A percentile compares a stretch with the other conserved stretches of the same genome.
Conservation (phyloP, 1,140 invertebrate species). For the Carposina sasakii region DNA sequence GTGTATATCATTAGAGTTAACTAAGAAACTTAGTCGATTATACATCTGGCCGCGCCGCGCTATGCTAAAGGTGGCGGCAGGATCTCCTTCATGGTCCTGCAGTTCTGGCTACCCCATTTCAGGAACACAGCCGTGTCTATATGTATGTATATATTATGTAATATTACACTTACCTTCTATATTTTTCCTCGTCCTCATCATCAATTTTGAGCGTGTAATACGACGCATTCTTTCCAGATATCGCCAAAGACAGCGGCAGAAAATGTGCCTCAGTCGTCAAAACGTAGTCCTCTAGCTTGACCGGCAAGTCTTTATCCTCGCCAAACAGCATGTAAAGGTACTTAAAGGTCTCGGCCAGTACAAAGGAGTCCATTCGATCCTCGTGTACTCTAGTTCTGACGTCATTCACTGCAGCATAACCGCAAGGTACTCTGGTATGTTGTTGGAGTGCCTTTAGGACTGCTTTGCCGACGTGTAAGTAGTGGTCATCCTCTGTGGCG, state of each 20-base stretch:
- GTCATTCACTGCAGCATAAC: constrained; percentile 97
- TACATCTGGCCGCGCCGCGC: too few relatives aligned
- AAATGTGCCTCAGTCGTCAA: constrained; percentile 98
- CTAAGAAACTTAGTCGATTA: too few relatives aligned
- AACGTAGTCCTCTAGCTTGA: constrained; percentile 97
- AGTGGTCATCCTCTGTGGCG: constrained; percentile 96
- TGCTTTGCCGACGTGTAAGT: constrained; percentile 93
- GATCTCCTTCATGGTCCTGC: too few relatives aligned
- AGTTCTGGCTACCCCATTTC: too few relatives aligned
- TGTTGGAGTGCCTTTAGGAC: constrained; percentile 93
- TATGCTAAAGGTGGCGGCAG: too few relatives aligned
- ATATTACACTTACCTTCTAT: constrained; percentile 75
- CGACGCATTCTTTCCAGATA: constrained; percentile 39
- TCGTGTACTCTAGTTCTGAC: constrained; percentile 92
- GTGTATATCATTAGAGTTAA: too few relatives aligned
- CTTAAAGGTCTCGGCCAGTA: constrained; percentile 98
- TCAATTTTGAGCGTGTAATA: constrained; percentile 44
- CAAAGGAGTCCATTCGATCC: constrained; percentile 98
- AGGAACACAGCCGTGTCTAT: too few relatives aligned
- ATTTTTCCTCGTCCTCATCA: constrained; percentile 73
- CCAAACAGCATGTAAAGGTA: constrained; percentile 97
- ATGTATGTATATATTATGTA: too few relatives aligned
- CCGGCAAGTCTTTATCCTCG: constrained; percentile 87
- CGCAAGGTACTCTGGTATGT: constrained; percentile 94
- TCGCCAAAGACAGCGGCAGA: constrained; percentile 86